A percentile compares a stretch with the other conserved stretches of the same genome.
Conservation (phyloP, 1,140 invertebrate genomes). For the Brachionus calyciflorus region DNA sequence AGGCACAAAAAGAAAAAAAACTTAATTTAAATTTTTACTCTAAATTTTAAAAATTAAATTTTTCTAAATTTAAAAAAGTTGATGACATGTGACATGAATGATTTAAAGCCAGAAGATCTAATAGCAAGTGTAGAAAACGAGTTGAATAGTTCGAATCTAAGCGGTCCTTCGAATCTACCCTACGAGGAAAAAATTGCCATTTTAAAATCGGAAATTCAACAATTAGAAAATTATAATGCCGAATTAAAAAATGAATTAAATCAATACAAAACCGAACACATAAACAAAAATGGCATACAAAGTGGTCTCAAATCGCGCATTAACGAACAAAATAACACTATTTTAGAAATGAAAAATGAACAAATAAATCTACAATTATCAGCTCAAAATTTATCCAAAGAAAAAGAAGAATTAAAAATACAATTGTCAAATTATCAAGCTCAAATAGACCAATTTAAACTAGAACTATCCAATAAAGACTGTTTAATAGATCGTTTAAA, state of each 20-base stretch:
- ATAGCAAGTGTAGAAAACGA: background rate
- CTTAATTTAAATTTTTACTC: too few relatives aligned
- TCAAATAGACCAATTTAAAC: background rate
- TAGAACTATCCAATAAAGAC: background rate
- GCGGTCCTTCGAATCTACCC: constrained; percentile 3
- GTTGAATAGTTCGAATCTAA: background rate
- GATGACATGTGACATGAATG: background rate
- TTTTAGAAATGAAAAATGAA: constrained; percentile 44
- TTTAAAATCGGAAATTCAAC: constrained; percentile 19
- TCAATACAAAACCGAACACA: constrained; percentile 20
- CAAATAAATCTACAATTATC: constrained; percentile 9
- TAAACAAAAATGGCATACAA: constrained; percentile 36
- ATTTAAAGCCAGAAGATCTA: background rate
- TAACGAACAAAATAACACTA: constrained; percentile 31
- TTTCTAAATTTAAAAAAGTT: too few relatives aligned
- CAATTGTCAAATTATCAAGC: background rate
- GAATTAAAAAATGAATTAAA: constrained; percentile 41
- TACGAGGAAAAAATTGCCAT: constrained; percentile 40
- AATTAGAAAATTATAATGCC: background rate
- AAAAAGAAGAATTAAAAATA: constrained; percentile 30
- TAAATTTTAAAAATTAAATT: too few relatives aligned
- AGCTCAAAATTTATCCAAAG: constrained; percentile 7
- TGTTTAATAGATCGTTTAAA: constrained; percentile 9
- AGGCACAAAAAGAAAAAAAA: too few relatives aligned
- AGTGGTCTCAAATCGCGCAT: constrained; percentile 27